Base-by-base conservation (phyloP, 1,140 invertebrate species). In the Leptoteleia sp. region DNA sequence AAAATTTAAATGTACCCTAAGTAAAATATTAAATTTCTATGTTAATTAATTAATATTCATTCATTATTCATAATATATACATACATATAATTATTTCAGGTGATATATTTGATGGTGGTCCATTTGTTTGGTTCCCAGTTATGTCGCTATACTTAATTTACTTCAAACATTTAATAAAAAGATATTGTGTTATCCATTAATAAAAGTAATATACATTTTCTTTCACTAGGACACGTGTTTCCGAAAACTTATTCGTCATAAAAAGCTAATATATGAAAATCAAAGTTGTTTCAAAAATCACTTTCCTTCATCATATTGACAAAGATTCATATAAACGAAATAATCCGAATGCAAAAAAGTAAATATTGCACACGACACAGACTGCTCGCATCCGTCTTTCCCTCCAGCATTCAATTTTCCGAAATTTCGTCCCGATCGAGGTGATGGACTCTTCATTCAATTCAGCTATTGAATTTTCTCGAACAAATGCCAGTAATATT, bases 261-360 rank as follows among this genome's bases (percentile, higher is more conserved):
- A 50, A 62, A 64, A 64, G 25, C 33, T 64, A 64, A 64, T 64
- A 64, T 64, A 19, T 50, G 35, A 42, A 64, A 64, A 65, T 70
- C 54, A 59, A 48, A 59, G 33, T 59, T 59, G 15, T 50, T 59
- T 70, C 33, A 70, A 59, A 68, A 54, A 42, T 43, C 47, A 54
- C 27, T 65, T 70, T 55, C 29, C 50, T 65, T 67, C 64, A 35
- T 54, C 65, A 38, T 15, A 47, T 31, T 70, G 65, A 70, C 65
- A 59, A 68, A 70, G 43, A 70, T 70, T 70, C 52, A 45, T 70
- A 59, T 57, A 59, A 59, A 70, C 33, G 68, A 57, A 54, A 72
- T 72, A 72, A 72, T 62, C 27, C 27, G 45, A 48, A 43, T 35
- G 8, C 31, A 57, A 57, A 61, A 61, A 57, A 40, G 54, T 47